Evolutionary conservation across 2,113 vertebrate species (phyloP).

Genomic region (Cranoglanis bouderius): DNA sequence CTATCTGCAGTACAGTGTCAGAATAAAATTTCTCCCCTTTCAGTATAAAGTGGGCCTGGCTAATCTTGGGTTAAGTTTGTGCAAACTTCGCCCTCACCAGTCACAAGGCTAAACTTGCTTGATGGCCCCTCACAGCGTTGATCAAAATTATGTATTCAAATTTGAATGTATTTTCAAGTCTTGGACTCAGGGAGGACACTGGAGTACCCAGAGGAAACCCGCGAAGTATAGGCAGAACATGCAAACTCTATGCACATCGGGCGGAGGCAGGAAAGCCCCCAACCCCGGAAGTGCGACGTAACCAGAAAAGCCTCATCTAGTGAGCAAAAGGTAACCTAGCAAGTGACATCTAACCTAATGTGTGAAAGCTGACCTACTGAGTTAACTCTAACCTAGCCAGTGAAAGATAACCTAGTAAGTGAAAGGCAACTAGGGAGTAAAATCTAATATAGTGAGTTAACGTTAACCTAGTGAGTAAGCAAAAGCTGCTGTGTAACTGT

Average conservation of each 20-base stretch:
- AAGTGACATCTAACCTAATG: neutral
- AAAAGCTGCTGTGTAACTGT: neutral
- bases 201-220: no score
- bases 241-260: no score
- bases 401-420: neutral
- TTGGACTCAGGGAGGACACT: no score
- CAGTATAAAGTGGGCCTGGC: neutral
- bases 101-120: neutral
- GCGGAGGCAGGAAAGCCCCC: no score
- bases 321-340: neutral
- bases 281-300: no score
- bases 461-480: neutral
- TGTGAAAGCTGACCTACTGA: neutral
- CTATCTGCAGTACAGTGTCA: neutral
- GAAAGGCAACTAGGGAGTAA: neutral
- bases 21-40: neutral
- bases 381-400: neutral
- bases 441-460: neutral
- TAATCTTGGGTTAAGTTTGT: neutral
- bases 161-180: neutral
- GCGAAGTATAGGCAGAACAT: no score
- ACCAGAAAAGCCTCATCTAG: neutral
- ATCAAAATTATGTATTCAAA: neutral
- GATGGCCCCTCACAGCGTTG: neutral
- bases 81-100: neutral